Evolutionary conservation across 1,140 invertebrate species (phyloP), one percentile per base, ranked within the genome.

Genomic region (Elymnias hypermnestra): DNA sequence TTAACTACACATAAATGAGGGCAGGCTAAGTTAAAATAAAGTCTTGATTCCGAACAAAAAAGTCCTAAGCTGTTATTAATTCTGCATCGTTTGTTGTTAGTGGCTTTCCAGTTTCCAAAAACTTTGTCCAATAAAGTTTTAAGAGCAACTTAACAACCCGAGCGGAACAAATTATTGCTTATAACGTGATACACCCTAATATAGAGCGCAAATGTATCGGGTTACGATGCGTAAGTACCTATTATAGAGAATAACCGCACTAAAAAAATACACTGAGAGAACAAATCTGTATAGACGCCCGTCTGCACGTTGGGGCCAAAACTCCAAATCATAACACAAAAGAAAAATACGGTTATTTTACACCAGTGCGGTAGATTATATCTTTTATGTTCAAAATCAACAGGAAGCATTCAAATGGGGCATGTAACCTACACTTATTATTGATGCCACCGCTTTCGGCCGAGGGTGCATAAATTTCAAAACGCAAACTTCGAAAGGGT

Each of bases 381-480:
- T 83, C 78, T 79, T 79, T 77, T 79, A 79, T 78, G 71, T 72
- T 75, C 57, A 84, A 83, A 81, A 78, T 83, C 76, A 81, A 85
- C 81, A 83, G 81, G 81, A 81, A 81, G 64, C 68, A 62, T 82
- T 71, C 68, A 82, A 83, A 85, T 83, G 78, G 81, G 75, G 74
- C 75, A 82, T 85, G 72, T 83, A 85, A 83, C 78, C 81, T 76
- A 83, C 73, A 81, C 78, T 85, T 83, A 83, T 75, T 79, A 72
- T 74, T 70, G 75, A 78, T 74, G 73, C 75, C 63, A 47, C 56
- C 53, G 54, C 41, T 57, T 56, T 65, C 50, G 52, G 39, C 28
- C 33, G 66, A 71, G 79, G 79, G 79, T 83, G 81, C 64, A 84
- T 84, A 84, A 75, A 81, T 84, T 84, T 84, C 52, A 37, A 67